Evolutionary conservation across 2,888 invertebrate genomes (phyloP).

Genomic region (Pantelozetes paolii): DNA sequence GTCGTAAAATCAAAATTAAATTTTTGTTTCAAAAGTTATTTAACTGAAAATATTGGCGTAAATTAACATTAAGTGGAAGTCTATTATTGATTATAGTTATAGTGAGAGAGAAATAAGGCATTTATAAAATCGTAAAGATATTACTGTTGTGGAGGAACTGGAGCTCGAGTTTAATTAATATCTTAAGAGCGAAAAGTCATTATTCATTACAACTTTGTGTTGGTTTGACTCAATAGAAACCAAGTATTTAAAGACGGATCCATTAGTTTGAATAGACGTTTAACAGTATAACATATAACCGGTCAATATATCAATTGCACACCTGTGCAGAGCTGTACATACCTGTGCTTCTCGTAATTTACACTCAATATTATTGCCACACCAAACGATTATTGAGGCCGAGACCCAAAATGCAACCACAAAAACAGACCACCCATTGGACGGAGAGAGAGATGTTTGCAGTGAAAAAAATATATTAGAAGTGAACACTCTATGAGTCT

Average conservation of each 20-base stretch:
- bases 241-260: background rate
- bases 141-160: background rate
- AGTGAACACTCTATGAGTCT: background rate
- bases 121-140: background rate
- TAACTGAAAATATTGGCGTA: conserved; percentile 25
- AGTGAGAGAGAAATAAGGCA: background rate
- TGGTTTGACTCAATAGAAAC: background rate
- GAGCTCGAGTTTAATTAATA: conserved; percentile 23
- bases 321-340: conserved; percentile 19
- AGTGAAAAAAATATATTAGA: conserved; percentile 13
- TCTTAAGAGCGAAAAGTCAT: conserved; percentile 26
- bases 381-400: conserved; percentile 35
- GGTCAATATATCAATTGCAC: conserved; percentile 35
- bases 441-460: conserved; percentile 11
- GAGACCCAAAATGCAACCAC: conserved; percentile 25
- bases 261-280: conserved; percentile 33
- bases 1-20: conserved; percentile 11
- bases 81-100: conserved; percentile 9
- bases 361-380: conserved; percentile 35
- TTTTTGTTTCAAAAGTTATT: background rate
- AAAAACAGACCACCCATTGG: conserved; percentile 33
- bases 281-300: conserved; percentile 19
- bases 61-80: background rate
- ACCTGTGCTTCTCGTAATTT: conserved; percentile 26
- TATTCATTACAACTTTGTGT: conserved; percentile 1